Evolutionary conservation across 2,888 invertebrate species (phyloP).

Genomic region (Adelognathus sp.): DNA sequence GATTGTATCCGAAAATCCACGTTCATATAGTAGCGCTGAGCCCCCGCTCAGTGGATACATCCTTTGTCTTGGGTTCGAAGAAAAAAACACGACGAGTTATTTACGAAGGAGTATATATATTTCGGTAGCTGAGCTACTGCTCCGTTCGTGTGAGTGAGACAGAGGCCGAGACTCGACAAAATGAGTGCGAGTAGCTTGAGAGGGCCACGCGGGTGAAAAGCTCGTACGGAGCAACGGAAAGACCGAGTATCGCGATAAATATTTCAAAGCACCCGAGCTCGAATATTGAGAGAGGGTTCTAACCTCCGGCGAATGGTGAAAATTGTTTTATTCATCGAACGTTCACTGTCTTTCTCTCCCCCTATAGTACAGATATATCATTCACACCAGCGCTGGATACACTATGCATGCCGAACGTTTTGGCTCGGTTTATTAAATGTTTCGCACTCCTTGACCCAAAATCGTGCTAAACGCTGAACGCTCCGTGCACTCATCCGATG

Average conservation of each 20-base stretch:
- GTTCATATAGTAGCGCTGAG: background rate
- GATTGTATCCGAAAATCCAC: too few relatives aligned
- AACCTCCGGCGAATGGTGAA: slow-evolving; percentile 22
- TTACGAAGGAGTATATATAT: slow-evolving; percentile 41
- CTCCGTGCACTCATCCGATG: background rate
- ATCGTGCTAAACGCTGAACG: background rate
- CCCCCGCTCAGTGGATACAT: background rate
- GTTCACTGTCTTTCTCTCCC: slow-evolving; percentile 44
- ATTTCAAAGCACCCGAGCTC: slow-evolving; percentile 51
- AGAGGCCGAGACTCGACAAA: background rate
- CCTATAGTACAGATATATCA: background rate
- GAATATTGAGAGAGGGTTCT: slow-evolving; percentile 29
- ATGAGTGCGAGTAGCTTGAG: background rate
- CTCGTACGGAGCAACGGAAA: slow-evolving; percentile 31
- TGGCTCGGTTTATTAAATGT: background rate
- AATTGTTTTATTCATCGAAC: slow-evolving; percentile 58
- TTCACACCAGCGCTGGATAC: background rate
- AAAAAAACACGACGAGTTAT: slow-evolving; percentile 10
- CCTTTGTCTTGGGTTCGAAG: background rate
- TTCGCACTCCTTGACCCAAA: background rate
- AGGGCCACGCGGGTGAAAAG: background rate
- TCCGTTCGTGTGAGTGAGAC: slow-evolving; percentile 1
- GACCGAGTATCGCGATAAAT: slow-evolving; percentile 45
- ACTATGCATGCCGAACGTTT: background rate
- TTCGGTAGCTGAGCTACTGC: slow-evolving; percentile 11